These are phyloP conservation scores for Ceuthmochares aereus DNA, from an alignment of 2,113 vertebrate species.

Conservation along the genomic window DNA sequence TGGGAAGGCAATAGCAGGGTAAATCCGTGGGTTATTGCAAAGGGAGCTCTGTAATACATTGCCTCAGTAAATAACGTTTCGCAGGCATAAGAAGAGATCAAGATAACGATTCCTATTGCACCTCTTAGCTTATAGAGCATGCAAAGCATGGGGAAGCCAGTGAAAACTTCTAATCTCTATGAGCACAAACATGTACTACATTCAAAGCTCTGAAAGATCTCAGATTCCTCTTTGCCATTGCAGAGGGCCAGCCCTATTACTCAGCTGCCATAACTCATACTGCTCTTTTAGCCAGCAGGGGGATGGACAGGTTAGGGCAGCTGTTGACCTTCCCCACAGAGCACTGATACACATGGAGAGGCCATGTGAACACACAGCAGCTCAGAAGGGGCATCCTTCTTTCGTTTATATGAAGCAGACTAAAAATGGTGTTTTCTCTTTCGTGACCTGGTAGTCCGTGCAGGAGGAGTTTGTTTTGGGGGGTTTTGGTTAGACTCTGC, in stretches of 20 bases:
- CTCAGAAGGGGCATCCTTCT: neutral
- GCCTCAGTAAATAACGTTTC: neutral
- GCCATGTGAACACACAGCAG: neutral
- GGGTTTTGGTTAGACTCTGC: neutral
- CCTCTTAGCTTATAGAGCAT: neutral
- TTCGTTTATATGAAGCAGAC: neutral
- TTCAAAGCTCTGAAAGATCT: neutral
- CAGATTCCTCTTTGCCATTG: neutral
- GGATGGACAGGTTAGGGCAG: neutral
- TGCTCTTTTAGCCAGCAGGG: neutral
- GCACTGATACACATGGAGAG: neutral
- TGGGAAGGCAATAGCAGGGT: neutral
- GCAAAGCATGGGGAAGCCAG: neutral
- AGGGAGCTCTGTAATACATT: neutral
- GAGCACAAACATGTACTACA: neutral
- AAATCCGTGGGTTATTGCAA: neutral
- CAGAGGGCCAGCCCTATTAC: neutral
- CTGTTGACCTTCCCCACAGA: neutral
- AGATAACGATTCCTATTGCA: neutral
- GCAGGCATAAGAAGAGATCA: neutral
- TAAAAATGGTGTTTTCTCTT: slow-evolving; percentile 77
- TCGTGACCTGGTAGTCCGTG: slow-evolving; percentile 69
- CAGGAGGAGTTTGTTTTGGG: neutral
- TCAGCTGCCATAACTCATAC: neutral
- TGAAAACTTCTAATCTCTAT: neutral